Base-by-base conservation (phyloP, 64 coral and sea anemone genomes). In the Montipora capricornis region DNA sequence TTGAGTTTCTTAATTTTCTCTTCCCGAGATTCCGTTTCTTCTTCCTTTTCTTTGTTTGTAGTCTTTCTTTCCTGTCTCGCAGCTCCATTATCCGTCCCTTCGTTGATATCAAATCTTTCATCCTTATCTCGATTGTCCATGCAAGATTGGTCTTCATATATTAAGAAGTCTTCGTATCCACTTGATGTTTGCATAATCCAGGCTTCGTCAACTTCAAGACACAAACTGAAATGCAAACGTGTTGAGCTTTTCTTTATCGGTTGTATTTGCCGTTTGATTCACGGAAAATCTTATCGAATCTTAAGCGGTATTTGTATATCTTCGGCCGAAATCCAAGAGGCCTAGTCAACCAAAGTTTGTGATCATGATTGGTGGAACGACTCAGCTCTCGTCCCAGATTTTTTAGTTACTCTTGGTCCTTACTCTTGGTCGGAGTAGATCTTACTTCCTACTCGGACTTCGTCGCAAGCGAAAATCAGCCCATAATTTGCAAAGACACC, bases 171-270 rank as follows among this genome's bases (percentile, higher is more conserved):
- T 48, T 70, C 60, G 45, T 68, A 84, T 20, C 44, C 82, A 84
- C 37, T 69, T 20, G 60, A 84, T 84, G 62, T 84, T 48, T 84
- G 44, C 64, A 84, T 84, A 6, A 69, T 47, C 62, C 82, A 84
- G 4, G 29, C 44, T 11, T 69, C 26, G 17, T 84, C 62, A 29
- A 44, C 24, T 5, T 47, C 80, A 19, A 67, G 29, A 3, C 9
- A 47, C 12, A 46, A 1, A n/a, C 61, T 69, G 17, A 47, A 62
- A 70, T 69, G 61, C 9, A 69, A 69, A n/a, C 5, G 19, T 17
- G 8, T 5, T 24, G 10, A 20, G 17, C 14, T 71, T 67, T 67
- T 17, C 4, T 15, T 4, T 67, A 15, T 17, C 62, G 11, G 16
- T 67, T 12, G 62, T 14, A 9, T 15, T 17, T 67, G 11, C 12